Percentiles rank a stretch among this genome's conserved stretches.
These are phyloP conservation scores for Ophiothrix spiculata DNA, from an alignment of 35 echinoderm and acorn worm species.

Conservation along the genomic window DNA sequence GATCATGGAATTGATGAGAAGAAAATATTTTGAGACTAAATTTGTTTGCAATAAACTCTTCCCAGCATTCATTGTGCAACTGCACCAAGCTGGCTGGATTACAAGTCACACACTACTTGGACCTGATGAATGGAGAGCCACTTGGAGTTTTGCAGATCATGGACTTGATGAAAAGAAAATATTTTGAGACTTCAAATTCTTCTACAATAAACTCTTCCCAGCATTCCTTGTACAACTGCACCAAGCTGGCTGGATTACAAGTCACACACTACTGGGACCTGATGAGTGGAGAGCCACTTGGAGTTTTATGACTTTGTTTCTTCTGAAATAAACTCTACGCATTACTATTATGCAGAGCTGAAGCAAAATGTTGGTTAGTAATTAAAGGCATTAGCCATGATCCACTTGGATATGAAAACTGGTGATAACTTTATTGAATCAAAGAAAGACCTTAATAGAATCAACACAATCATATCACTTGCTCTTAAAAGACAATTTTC, in stretches of 20 bases:
- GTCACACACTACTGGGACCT: slow-evolving; percentile 48
- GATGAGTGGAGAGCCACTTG: slow-evolving; percentile 93
- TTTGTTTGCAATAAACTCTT: slow-evolving; percentile 59
- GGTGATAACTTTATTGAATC: too few species aligned
- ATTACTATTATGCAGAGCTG: too few species aligned
- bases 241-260: slow-evolving; percentile 69
- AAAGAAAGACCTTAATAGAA: too few species aligned
- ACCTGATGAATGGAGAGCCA: slow-evolving; percentile 86
- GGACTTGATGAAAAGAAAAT: slow-evolving; percentile 66
- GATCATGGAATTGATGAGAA: too few species aligned
- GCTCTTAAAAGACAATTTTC: too few species aligned
- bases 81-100: slow-evolving; percentile 69
- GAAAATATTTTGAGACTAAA: slow-evolving; percentile 58
- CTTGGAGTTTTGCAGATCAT: slow-evolving; percentile 58
- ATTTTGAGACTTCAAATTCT: too few species aligned
- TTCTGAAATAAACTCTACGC: too few species aligned
- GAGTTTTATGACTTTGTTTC: too few species aligned
- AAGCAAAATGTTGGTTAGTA: too few species aligned
- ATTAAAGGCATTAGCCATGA: too few species aligned
- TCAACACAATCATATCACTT: too few species aligned
- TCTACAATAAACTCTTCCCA: slow-evolving; percentile 77
- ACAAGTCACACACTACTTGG: slow-evolving; percentile 57
- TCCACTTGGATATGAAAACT: too few species aligned
- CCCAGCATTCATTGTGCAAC: slow-evolving; percentile 65
- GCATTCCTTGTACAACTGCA: slow-evolving; percentile 60